A percentile compares a stretch with the other conserved stretches of the same genome.
Conservation (phyloP, 2,113 vertebrate species). For the Camelus bactrianus region DNA sequence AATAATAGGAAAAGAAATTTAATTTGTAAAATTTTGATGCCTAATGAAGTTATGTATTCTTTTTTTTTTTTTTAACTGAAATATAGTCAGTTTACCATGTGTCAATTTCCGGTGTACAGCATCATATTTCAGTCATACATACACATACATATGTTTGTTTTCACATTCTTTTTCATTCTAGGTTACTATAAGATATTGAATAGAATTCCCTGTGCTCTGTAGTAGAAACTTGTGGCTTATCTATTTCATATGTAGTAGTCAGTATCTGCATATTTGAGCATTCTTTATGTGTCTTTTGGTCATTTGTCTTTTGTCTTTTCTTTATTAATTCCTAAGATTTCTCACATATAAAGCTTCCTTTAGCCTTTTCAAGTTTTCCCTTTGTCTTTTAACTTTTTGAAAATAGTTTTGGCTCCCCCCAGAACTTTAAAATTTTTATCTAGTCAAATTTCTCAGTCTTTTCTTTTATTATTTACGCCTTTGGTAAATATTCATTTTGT, state of each 20-base stretch:
- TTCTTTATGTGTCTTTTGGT: background rate
- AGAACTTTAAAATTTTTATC: background rate
- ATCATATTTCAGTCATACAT: too few relatives aligned
- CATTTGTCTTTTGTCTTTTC: background rate
- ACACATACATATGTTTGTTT: too few relatives aligned
- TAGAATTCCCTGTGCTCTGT: too few relatives aligned
- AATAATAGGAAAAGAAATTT: background rate
- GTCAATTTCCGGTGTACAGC: too few relatives aligned
- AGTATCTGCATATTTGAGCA: too few relatives aligned
- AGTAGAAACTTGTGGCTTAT: too few relatives aligned
- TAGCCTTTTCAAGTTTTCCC: background rate
- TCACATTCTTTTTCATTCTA: too few relatives aligned
- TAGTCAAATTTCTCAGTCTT: background rate
- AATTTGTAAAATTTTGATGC: background rate
- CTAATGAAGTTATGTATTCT: background rate
- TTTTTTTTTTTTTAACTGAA: too few relatives aligned
- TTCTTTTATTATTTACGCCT: background rate
- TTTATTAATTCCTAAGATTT: background rate
- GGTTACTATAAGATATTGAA: too few relatives aligned
- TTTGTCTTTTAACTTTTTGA: background rate
- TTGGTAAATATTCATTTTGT: background rate
- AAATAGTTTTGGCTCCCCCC: background rate
- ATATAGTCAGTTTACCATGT: too few relatives aligned
- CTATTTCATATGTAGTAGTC: too few relatives aligned
- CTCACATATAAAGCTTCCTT: background rate